Evolutionary conservation across 1,140 invertebrate genomes (phyloP), one percentile per base, ranked within the genome.

Genomic region (Delia radicum): DNA sequence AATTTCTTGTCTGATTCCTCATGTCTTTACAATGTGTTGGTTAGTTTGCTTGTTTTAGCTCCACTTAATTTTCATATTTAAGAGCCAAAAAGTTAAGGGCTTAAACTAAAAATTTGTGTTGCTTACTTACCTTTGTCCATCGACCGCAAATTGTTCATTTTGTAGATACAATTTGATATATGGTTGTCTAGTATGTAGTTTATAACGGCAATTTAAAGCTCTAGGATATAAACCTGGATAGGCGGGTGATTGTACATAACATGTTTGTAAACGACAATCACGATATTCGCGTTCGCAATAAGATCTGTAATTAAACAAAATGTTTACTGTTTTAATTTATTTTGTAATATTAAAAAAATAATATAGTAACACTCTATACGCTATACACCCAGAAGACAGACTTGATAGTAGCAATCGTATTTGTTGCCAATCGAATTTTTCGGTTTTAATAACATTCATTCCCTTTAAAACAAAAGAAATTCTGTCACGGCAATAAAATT

Each of bases 141-240:
- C 95, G 74, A 97, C 95, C 80, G 96, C 96, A 87, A 97, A 96
- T 84, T 96, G 94, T 84, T 96, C 94, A 81, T 96, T 96, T 84
- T 96, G 94, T 78, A 96, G 95, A 87, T 96, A 96, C 37, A 97
- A 89, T 86, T 96, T 96, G 79, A 96, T 96, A 87, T 94, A 96
- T 2, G 94, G 94, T 79, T 94, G 89, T 33, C 94, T 88, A 0
- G 94, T 96, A 86, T 95, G 96, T 31, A 97, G 88, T 80, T 93
- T 92, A 82, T 96, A 96, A 81, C 93, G 92, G 89, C 96, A 97
- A 81, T 95, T 94, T 21, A 97, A 88, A 80, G 95, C 94, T 26
- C 95, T 89, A 0, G 95, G 95, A 87, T 97, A 97, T 2, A 97
- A 92, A 10, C 95, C 95, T 4, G 96, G 96, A 86, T 95, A 97